Conservation (phyloP, 1,140 invertebrate species). For the Philopotamus ludificatus region DNA sequence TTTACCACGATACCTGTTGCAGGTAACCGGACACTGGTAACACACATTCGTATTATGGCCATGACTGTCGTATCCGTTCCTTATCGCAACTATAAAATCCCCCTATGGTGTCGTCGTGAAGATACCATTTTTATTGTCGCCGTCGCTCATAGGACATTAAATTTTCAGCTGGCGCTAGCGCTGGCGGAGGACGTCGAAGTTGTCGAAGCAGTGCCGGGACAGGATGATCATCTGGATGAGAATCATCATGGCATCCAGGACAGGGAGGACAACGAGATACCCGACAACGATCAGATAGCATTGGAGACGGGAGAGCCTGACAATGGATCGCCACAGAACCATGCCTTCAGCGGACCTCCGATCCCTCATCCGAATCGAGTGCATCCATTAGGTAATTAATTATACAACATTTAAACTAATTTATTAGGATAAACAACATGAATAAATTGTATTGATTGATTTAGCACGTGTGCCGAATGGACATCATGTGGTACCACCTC, state of each 20-base stretch:
- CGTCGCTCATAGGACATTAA: not conserved
- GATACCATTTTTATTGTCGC: too few relatives aligned
- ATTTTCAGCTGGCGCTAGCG: conserved; percentile 31
- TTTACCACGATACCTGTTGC: conserved; percentile 19
- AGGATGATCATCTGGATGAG: conserved; percentile 30
- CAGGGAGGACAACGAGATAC: conserved; percentile 37
- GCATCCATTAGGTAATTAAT: conserved; percentile 34
- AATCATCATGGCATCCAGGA: conserved; percentile 27
- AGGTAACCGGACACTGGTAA: conserved; percentile 6
- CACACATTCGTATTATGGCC: not conserved
- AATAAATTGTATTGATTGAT: conserved; percentile 47
- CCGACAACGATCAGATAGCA: conserved; percentile 35
- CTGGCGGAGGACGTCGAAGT: conserved; percentile 34
- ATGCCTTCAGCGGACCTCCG: conserved; percentile 27
- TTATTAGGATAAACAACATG: too few relatives aligned
- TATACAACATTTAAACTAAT: not conserved
- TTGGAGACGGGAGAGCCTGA: conserved; percentile 37
- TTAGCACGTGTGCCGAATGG: conserved; percentile 52
- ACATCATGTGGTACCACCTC: conserved; percentile 50
- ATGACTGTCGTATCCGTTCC: too few relatives aligned
- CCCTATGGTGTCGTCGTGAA: not conserved
- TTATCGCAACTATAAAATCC: not conserved
- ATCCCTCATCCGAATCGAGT: conserved; percentile 32
- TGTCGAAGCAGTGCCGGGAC: conserved; percentile 34
- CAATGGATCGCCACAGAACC: conserved; percentile 9